Evolutionary conservation across 2,888 invertebrate species (phyloP).

Genomic region (Drosophila bunnanda): DNA sequence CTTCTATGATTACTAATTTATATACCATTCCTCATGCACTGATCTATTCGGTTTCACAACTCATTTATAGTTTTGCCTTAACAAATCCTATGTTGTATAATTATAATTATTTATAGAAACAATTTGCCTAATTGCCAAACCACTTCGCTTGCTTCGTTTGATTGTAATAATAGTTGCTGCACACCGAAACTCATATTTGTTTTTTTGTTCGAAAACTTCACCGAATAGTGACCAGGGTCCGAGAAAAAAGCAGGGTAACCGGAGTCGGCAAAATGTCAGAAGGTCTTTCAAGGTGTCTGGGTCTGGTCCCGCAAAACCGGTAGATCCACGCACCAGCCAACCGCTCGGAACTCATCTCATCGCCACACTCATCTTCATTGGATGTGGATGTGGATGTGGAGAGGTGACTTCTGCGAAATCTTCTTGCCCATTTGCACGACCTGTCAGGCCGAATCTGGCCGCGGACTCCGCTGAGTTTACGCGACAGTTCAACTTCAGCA

Average conservation of each 20-base stretch:
- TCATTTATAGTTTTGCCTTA: neutral
- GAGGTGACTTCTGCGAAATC: constrained; percentile 47
- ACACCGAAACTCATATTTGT: neutral
- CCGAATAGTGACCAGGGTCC: constrained; percentile 11
- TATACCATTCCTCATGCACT: too few species aligned
- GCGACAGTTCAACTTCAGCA: constrained; percentile 67
- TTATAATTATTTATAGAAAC: constrained; percentile 2
- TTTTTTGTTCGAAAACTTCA: neutral
- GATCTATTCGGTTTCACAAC: too few species aligned
- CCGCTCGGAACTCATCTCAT: constrained; percentile 3
- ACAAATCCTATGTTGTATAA: neutral
- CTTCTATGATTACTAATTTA: neutral
- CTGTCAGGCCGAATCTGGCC: constrained; percentile 18
- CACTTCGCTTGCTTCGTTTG: neutral
- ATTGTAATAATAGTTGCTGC: neutral
- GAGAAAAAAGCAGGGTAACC: constrained; percentile 12
- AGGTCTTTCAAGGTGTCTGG: constrained; percentile 54
- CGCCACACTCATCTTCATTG: constrained; percentile 3
- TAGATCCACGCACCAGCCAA: constrained; percentile 47
- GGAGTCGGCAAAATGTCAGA: constrained; percentile 62
- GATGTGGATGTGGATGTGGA: constrained; percentile 28
- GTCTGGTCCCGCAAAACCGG: constrained; percentile 60
- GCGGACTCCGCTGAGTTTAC: constrained; percentile 34
- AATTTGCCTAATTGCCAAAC: constrained; percentile 2
- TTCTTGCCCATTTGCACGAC: constrained; percentile 33